Conservation (phyloP, 2,113 vertebrate species). For the Pseudonaja textilis region DNA sequence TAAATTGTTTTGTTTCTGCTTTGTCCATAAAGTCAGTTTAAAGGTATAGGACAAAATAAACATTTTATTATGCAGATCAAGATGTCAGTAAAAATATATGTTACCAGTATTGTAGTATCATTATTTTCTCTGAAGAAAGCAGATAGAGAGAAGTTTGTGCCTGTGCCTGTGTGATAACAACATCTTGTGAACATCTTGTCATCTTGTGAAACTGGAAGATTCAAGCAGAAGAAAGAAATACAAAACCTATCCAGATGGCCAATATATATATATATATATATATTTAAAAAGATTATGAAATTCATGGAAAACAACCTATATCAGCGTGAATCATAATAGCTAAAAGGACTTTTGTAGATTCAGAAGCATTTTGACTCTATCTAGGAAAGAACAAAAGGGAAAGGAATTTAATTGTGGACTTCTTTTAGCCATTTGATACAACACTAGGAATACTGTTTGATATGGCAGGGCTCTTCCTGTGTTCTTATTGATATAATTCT, state of each 20-base stretch:
- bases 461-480: not conserved
- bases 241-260: not conserved
- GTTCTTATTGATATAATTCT: not conserved
- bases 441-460: not conserved
- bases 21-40: constrained; percentile 35
- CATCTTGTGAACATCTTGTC: not conserved
- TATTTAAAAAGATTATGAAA: not conserved
- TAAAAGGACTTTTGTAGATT: not conserved
- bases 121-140: not conserved
- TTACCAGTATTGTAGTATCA: not conserved
- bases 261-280: not conserved
- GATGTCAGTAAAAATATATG: not conserved
- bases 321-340: not conserved
- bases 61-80: not conserved
- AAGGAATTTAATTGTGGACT: not conserved
- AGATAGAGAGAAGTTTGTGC: not conserved
- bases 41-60: constrained; percentile 42
- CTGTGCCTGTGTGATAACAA: not conserved
- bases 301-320: not conserved
- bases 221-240: not conserved
- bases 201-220: not conserved
- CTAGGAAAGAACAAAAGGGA: not conserved
- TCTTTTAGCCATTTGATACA: not conserved
- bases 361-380: not conserved
- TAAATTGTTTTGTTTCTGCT: constrained; percentile 34